Base-by-base conservation (phyloP, 2,888 invertebrate species). In the Formica aserva region DNA sequence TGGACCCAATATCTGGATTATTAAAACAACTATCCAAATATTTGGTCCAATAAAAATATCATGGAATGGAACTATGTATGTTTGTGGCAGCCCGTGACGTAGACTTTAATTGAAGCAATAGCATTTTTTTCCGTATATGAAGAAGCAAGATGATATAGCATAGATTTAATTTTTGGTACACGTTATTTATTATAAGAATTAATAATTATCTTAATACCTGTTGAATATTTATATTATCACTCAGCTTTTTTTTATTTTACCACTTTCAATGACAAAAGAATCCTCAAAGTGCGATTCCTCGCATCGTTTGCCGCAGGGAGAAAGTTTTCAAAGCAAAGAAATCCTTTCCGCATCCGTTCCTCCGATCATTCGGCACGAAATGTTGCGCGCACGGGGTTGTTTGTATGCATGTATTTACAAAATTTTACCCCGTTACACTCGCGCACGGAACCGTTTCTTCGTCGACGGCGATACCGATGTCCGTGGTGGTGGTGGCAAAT, bases 401-500 rank as follows among this genome's bases (percentile, higher is more conserved):
- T 60, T 26, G 35, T 60, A 18, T 41, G 41, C 57, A 60, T n/a
- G n/a, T 48, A 48, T 91, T 89, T 87, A 85, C 87, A 87, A 90
- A 91, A 89, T 90, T 92, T 87, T 84, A 85, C 83, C 83, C 84
- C 75, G 86, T 83, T 85, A 52, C 48, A 52, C 8, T 52, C 48
- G 48, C 48, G 87, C 88, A 90, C 90, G 91, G 89, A 88, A 90
- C 82, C 87, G 90, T 91, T 91, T 87, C 89, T 90, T 89, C 89
- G 57, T 74, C 71, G 67, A 65, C 72, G 69, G 81, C 80, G 60
- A 76, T 52, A 67, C 35, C 83, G 77, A 74, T 66, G 83, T 69
- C 69, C 81, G 69, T 74, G 87, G 78, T 84, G 91, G 91, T 92
- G 91, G 93, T 94, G 94, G 95, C 94, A 94, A 94, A 95, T 94